Conservation (phyloP, 2,888 invertebrate genomes). For the Chironomus riparius region DNA sequence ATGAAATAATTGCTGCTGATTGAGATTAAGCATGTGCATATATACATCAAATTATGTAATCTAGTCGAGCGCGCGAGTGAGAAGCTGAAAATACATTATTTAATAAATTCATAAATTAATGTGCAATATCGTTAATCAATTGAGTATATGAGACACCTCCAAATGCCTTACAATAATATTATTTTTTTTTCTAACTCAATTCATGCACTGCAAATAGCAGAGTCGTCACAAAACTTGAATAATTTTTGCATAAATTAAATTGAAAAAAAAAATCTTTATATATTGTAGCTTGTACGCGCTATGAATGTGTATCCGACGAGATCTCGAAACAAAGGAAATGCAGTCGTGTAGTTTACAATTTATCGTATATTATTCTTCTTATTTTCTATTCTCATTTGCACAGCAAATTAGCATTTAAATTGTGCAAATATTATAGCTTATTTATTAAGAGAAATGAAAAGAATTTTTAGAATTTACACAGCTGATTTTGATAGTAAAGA, state of each 20-base stretch:
- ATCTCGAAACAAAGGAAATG: constrained; percentile 12
- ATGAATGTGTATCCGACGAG: too few species aligned
- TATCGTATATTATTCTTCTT: constrained; percentile 1
- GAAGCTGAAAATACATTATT: not conserved
- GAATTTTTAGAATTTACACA: not conserved
- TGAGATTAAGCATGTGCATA: constrained; percentile 15
- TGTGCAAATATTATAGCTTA: not conserved
- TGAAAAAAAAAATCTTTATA: not conserved
- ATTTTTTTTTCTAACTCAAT: too few species aligned
- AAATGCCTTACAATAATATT: too few species aligned
- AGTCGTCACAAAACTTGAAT: not conserved
- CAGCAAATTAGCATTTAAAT: not conserved
- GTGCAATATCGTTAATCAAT: too few species aligned
- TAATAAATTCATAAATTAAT: not conserved
- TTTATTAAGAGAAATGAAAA: not conserved
- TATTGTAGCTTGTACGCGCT: too few species aligned
- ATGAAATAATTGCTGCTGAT: constrained; percentile 1
- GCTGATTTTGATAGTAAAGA: not conserved
- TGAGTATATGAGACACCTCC: too few species aligned
- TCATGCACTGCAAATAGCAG: too few species aligned
- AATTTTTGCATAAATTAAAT: not conserved
- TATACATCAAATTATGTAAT: not conserved
- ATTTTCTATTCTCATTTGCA: constrained; percentile 13
- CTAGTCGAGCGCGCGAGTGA: too few species aligned
- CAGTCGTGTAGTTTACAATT: constrained; percentile 8